Percentiles rank a stretch among this genome's conserved stretches.
These are phyloP conservation scores for Petaurus breviceps DNA, from an alignment of 2,113 vertebrate species.

Conservation along the genomic window DNA sequence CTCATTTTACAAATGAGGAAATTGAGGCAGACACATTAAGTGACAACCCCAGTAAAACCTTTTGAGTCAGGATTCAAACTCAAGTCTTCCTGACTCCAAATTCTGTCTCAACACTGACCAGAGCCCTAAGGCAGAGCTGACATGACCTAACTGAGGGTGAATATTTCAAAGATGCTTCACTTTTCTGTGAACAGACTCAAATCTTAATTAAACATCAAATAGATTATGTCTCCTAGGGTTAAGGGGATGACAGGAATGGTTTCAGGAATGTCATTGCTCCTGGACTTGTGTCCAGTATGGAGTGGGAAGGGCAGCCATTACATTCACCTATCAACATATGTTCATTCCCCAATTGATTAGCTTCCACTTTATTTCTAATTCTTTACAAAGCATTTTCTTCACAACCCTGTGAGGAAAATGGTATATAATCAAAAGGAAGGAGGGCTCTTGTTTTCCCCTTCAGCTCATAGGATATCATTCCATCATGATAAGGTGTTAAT, in stretches of 20 bases:
- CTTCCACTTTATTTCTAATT: background rate
- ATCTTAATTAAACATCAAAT: background rate
- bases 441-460: background rate
- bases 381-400: background rate
- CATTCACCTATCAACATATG: background rate
- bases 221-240: background rate
- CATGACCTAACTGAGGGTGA: background rate
- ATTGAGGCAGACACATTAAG: background rate
- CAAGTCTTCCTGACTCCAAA: background rate
- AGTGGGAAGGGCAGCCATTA: background rate
- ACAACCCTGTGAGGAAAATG: background rate
- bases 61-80: background rate
- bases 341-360: background rate
- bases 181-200: background rate
- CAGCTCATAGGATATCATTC: background rate
- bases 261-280: background rate
- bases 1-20: background rate
- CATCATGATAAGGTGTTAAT: background rate
- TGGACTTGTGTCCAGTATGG: background rate
- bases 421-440: background rate
- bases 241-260: background rate
- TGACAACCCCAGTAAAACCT: background rate
- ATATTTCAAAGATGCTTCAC: background rate
- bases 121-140: background rate
- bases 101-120: background rate